Evolutionary conservation across 2,797 vertebrate genomes (phyloP).

Genomic region (Phoebastria nigripes): DNA sequence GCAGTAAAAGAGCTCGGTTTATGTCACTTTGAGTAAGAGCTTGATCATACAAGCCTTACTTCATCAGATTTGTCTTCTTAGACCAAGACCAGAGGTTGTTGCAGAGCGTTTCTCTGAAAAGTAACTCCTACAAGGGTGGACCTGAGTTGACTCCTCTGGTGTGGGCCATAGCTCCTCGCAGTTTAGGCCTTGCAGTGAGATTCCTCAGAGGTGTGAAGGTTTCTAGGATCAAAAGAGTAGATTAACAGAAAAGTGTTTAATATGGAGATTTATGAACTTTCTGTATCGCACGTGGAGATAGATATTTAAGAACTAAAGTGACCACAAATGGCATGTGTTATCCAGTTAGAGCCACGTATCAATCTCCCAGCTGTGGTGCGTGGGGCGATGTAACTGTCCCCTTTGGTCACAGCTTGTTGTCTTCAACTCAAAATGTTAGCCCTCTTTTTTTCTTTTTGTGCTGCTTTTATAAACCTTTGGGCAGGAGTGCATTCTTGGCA

Average conservation of each 20-base stretch:
- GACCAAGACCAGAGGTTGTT: not conserved
- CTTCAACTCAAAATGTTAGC: not conserved
- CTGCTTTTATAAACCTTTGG: constrained; percentile 18
- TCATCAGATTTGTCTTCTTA: not conserved
- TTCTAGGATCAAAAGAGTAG: not conserved
- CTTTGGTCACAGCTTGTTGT: not conserved
- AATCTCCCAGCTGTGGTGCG: not conserved
- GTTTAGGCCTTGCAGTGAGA: not conserved
- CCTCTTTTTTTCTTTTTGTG: not conserved
- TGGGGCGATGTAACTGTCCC: not conserved
- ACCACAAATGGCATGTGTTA: not conserved
- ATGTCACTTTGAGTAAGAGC: not conserved
- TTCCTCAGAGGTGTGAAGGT: not conserved
- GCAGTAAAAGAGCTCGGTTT: not conserved
- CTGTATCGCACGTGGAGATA: not conserved
- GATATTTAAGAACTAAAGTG: not conserved
- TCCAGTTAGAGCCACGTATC: rapidly evolving
- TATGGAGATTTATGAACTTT: not conserved
- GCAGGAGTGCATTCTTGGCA: constrained; percentile 27
- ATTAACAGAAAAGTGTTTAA: not conserved
- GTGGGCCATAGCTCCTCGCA: rapidly evolving
- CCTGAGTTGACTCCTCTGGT: not conserved
- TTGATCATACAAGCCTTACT: not conserved
- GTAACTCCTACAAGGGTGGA: not conserved
- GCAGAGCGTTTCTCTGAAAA: not conserved